Percentiles rank a stretch among this genome's conserved stretches.
phyloP scores from a whole-genome alignment of 1,140 invertebrate species.

The Macrocentrus cingulum region DNA sequence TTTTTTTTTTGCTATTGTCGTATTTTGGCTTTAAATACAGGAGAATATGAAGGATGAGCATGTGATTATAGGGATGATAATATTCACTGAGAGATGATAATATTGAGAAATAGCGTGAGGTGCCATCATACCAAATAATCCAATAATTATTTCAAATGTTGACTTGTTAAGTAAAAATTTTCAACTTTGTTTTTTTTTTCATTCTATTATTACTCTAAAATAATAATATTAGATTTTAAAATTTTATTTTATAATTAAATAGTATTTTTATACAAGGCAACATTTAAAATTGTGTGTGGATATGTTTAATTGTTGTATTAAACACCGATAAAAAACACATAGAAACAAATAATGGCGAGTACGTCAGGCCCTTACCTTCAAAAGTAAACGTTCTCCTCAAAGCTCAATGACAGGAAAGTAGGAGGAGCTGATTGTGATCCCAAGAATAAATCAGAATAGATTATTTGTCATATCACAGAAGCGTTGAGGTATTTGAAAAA shows the following conservation, averaged over 20 bases:
- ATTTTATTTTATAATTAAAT: no score
- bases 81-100: conserved; percentile 23
- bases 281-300: conserved; percentile 41
- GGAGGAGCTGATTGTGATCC: conserved; percentile 60
- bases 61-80: neutral
- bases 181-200: neutral
- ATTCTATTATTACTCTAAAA: no score
- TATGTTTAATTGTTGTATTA: conserved; percentile 40
- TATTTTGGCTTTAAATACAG: neutral
- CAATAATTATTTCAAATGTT: conserved; percentile 52
- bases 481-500: conserved; percentile 46
- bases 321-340: conserved; percentile 52
- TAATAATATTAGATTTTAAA: no score
- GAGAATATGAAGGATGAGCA: conserved; percentile 17
- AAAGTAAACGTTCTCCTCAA: conserved; percentile 63
- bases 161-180: conserved; percentile 36
- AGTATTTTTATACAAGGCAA: no score
- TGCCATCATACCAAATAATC: conserved; percentile 60
- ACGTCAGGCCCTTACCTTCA: conserved; percentile 63
- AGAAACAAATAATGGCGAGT: conserved; percentile 56
- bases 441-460: conserved; percentile 62
- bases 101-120: conserved; percentile 51
- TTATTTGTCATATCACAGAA: conserved; percentile 55
- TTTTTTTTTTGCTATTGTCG: conserved; percentile 20
- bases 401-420: conserved; percentile 62